These are phyloP conservation scores for Drosophila kohkoa DNA, from an alignment of 1,140 invertebrate genomes.

Conservation along the genomic window DNA sequence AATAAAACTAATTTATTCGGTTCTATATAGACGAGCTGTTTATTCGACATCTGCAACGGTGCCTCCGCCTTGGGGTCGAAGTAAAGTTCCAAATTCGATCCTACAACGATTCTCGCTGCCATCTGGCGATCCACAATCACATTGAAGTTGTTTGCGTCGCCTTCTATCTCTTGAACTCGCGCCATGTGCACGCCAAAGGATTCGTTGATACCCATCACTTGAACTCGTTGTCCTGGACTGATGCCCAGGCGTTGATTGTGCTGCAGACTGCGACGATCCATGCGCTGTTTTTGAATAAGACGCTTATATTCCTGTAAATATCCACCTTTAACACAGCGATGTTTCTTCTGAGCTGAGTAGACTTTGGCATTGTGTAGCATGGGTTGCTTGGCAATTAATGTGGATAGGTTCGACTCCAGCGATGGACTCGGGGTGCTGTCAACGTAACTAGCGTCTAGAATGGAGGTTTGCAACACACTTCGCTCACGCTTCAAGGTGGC, in stretches of 20 bases:
- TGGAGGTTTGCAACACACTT: neutral
- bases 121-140: slow-evolving; percentile 28
- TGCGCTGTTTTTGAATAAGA: slow-evolving; percentile 18
- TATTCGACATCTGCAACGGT: slow-evolving; percentile 19
- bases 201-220: slow-evolving; percentile 21
- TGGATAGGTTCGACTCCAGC: slow-evolving; percentile 17
- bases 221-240: slow-evolving; percentile 1
- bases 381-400: neutral
- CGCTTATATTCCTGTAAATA: slow-evolving; percentile 32
- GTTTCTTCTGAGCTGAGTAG: neutral
- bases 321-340: slow-evolving; percentile 34
- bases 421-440: slow-evolving; percentile 3
- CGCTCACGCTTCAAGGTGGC: neutral
- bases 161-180: neutral
- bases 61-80: slow-evolving; percentile 13
- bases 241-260: slow-evolving; percentile 38
- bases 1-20: slow-evolving; percentile 56
- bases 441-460: neutral
- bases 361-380: neutral
- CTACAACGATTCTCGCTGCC: neutral
- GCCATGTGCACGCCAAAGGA: slow-evolving; percentile 42
- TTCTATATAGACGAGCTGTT: slow-evolving; percentile 35
- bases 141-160: slow-evolving; percentile 13
- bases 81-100: slow-evolving; percentile 18
- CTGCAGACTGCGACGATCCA: slow-evolving; percentile 35